These are phyloP conservation scores for Diarsia brunnea DNA, from an alignment of 2,888 invertebrate genomes.

Conservation along the genomic window DNA sequence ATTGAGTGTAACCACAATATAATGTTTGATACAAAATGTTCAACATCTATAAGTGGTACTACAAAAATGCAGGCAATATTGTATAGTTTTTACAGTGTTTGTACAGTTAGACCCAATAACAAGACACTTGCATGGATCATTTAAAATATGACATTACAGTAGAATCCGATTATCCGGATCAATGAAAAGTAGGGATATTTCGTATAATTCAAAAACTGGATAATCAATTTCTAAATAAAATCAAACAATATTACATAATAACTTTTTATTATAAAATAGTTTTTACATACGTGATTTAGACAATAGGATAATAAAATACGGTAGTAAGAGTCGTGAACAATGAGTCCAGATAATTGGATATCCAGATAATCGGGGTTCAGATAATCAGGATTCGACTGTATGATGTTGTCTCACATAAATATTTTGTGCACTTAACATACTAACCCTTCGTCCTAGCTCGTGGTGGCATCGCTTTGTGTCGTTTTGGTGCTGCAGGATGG, in stretches of 20 bases:
- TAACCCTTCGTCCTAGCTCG: neutral
- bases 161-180: no score
- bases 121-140: neutral
- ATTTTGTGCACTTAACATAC: neutral
- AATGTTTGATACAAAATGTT: neutral
- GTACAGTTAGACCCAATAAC: neutral
- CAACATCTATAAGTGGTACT: neutral
- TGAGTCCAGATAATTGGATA: no score
- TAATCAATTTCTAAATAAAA: no score
- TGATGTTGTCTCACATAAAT: neutral
- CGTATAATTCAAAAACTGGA: no score
- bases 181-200: no score
- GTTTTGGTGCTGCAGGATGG: neutral
- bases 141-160: no score
- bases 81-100: neutral
- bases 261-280: no score
- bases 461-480: neutral
- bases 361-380: slow-evolving; percentile 5
- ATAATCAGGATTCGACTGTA: slow-evolving; percentile 7
- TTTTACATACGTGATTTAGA: no score
- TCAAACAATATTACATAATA: no score
- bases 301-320: no score
- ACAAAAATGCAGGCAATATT: neutral
- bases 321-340: no score
- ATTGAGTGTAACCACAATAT: neutral